A percentile compares a stretch with the other conserved stretches of the same genome.
phyloP scores from a whole-genome alignment of 2,113 vertebrate genomes.

The Atractosteus spatula region DNA sequence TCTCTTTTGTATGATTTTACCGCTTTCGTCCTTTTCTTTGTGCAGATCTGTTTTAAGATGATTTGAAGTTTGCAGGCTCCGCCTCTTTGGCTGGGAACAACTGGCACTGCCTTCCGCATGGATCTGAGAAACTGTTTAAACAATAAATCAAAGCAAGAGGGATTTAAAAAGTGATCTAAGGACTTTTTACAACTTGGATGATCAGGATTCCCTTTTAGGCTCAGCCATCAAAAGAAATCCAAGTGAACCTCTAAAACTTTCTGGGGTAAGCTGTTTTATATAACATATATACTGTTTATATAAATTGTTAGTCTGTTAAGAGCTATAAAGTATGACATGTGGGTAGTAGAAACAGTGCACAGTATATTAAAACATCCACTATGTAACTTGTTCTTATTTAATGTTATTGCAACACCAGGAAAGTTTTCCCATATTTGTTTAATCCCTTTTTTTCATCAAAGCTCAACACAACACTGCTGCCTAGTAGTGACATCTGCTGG shows the following conservation, averaged over 20 bases:
- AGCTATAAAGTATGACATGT: no score
- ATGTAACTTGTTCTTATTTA: background rate
- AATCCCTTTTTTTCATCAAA: background rate
- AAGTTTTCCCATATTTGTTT: background rate
- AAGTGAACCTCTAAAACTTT: background rate
- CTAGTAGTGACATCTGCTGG: conserved; percentile 49
- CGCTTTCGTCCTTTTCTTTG: background rate
- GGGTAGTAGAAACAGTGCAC: no score
- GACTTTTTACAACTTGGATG: background rate
- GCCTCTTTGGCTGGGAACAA: background rate
- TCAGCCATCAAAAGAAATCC: background rate
- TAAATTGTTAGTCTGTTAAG: conserved; percentile 13
- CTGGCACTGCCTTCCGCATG: background rate
- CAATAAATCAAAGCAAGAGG: conserved; percentile 11
- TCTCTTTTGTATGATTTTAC: background rate
- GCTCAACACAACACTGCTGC: conserved; percentile 42
- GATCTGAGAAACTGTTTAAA: conserved; percentile 17
- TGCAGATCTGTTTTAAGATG: background rate
- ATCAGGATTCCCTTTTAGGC: background rate
- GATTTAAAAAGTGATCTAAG: conserved; percentile 16
- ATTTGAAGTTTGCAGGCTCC: background rate
- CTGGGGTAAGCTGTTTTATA: no score
- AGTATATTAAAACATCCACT: no score
- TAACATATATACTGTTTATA: conserved; percentile 3
- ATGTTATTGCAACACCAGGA: background rate